Evolutionary conservation across 1,140 invertebrate species (phyloP).

Genomic region (Macrostomum lignano): DNA sequence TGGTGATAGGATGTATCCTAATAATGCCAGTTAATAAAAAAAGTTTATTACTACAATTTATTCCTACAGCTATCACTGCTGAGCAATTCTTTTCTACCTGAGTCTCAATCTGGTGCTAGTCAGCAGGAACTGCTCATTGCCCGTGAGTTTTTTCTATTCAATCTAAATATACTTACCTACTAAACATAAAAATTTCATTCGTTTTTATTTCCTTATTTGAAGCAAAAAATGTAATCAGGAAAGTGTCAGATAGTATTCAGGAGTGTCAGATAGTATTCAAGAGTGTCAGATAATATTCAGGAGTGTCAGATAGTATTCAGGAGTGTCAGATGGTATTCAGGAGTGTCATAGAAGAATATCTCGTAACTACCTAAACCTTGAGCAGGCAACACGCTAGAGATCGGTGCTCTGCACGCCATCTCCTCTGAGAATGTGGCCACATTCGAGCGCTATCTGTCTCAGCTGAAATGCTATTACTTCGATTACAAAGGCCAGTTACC

Average conservation of each 20-base stretch:
- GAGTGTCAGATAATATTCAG: too few species aligned
- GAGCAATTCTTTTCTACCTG: slow-evolving; percentile 53
- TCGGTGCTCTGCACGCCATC: slow-evolving; percentile 77
- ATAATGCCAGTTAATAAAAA: slow-evolving; percentile 1
- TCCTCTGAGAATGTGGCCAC: slow-evolving; percentile 59
- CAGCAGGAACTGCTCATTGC: slow-evolving; percentile 60
- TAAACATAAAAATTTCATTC: too few species aligned
- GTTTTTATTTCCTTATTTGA: too few species aligned
- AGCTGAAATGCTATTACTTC: slow-evolving; percentile 83
- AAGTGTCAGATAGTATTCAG: too few species aligned
- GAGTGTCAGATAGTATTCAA: too few species aligned
- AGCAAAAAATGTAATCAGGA: too few species aligned
- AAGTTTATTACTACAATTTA: slow-evolving; percentile 3
- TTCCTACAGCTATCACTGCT: slow-evolving; percentile 46
- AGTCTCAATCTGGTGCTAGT: slow-evolving; percentile 42
- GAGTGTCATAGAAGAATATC: too few species aligned
- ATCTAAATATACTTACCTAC: background rate
- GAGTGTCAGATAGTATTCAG: too few species aligned
- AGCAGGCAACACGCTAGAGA: slow-evolving; percentile 61
- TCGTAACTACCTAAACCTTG: too few species aligned
- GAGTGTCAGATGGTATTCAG: too few species aligned
- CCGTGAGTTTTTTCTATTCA: slow-evolving; percentile 30
- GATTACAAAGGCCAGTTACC: slow-evolving; percentile 62
- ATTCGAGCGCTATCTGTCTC: slow-evolving; percentile 80
- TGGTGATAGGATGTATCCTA: background rate